A percentile compares a stretch with the other conserved stretches of the same genome.
phyloP scores from a whole-genome alignment of 2,113 vertebrate genomes.

The Seriola quinqueradiata region DNA sequence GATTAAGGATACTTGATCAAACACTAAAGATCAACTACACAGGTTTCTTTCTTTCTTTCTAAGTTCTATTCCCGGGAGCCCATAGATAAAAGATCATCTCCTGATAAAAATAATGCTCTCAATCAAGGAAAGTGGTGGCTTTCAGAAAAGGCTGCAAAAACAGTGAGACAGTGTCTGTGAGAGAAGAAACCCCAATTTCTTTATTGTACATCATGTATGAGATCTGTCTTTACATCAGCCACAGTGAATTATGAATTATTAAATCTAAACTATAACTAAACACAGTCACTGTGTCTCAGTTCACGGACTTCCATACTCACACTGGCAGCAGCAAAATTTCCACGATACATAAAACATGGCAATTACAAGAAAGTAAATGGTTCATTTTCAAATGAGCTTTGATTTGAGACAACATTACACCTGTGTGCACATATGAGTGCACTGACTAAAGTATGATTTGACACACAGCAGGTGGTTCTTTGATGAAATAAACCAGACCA shows the following conservation, averaged over 20 bases:
- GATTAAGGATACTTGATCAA: conserved; percentile 63
- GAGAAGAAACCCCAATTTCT: background rate
- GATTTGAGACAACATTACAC: too few relatives aligned
- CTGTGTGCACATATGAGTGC: too few relatives aligned
- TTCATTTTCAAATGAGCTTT: too few relatives aligned
- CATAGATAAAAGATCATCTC: conserved; percentile 44
- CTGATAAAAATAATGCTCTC: conserved; percentile 56
- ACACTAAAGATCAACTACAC: conserved; percentile 40
- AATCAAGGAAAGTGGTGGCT: conserved; percentile 31
- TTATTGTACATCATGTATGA: background rate
- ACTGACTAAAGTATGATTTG: too few relatives aligned
- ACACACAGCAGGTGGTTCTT: too few relatives aligned
- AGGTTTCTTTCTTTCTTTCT: conserved; percentile 42
- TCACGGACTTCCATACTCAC: too few relatives aligned
- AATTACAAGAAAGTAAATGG: too few relatives aligned
- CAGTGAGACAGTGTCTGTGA: background rate
- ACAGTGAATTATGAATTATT: background rate
- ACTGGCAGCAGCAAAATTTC: too few relatives aligned
- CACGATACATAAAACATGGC: too few relatives aligned
- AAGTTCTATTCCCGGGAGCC: conserved; percentile 16
- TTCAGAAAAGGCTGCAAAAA: conserved; percentile 8
- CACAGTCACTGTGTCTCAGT: too few relatives aligned
- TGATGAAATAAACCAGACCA: too few relatives aligned
- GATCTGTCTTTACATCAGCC: background rate
- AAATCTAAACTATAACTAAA: too few relatives aligned